Evolutionary conservation across 2,888 invertebrate genomes (phyloP).

Genomic region (Biston stratarius): DNA sequence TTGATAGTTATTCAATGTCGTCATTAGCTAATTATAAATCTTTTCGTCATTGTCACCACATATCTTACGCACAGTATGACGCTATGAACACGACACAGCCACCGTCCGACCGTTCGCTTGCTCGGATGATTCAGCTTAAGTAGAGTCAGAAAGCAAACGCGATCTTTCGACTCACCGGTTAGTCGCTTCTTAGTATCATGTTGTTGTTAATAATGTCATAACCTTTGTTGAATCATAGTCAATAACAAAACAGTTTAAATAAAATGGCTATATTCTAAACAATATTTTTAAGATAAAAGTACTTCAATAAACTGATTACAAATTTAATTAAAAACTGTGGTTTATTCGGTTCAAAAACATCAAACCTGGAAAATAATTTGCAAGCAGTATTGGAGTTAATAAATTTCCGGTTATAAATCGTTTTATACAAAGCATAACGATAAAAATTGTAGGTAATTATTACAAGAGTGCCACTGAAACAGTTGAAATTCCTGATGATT

Average conservation of each 20-base stretch:
- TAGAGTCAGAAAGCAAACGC: conserved; percentile 8
- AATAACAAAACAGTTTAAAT: background rate
- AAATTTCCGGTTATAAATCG: too few relatives aligned
- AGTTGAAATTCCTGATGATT: too few relatives aligned
- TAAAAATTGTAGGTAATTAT: too few relatives aligned
- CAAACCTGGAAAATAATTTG: background rate
- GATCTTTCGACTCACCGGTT: conserved; percentile 25
- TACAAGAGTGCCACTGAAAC: too few relatives aligned
- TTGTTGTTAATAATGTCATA: conserved; percentile 3
- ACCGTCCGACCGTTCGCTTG: background rate
- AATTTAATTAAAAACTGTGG: too few relatives aligned
- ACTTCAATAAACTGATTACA: too few relatives aligned
- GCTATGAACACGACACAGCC: conserved; percentile 22
- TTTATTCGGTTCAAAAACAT: background rate
- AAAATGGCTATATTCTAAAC: too few relatives aligned
- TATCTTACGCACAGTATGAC: background rate
- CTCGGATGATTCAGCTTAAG: conserved; percentile 23
- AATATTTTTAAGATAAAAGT: too few relatives aligned
- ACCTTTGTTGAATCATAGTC: conserved; percentile 3
- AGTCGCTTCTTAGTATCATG: conserved; percentile 8
- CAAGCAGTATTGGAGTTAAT: background rate
- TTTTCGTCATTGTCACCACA: background rate
- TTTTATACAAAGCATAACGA: too few relatives aligned
- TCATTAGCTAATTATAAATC: conserved; percentile 10
- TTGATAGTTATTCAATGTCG: background rate